phyloP scores from a whole-genome alignment of 1,140 invertebrate species.

The Papilio dardanus region DNA sequence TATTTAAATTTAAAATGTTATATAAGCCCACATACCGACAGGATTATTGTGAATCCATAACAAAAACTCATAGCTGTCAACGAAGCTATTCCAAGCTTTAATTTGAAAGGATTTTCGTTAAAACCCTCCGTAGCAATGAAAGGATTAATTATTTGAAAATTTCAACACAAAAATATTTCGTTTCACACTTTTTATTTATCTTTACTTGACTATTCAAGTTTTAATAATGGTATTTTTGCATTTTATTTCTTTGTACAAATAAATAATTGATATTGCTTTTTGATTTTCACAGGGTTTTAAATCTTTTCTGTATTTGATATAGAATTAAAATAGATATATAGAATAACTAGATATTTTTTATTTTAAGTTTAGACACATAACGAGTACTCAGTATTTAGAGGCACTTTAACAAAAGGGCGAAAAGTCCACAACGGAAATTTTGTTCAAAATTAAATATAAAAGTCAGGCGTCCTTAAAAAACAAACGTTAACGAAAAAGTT shows the following conservation, averaged over 20 bases:
- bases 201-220: background rate
- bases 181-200: background rate
- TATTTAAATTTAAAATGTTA: too few relatives aligned
- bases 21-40: background rate
- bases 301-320: too few relatives aligned
- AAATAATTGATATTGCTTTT: background rate
- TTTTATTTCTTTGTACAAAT: background rate
- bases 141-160: background rate
- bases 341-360: background rate
- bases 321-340: too few relatives aligned
- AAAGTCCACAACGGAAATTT: background rate
- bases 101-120: conserved; percentile 16
- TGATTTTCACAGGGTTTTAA: too few relatives aligned
- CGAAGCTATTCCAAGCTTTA: conserved; percentile 2
- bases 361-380: background rate
- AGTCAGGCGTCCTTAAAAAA: conserved; percentile 19
- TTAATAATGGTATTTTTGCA: too few relatives aligned
- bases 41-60: conserved; percentile 12
- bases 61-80: conserved; percentile 17
- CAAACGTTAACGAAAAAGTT: conserved; percentile 23
- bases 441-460: conserved; percentile 17
- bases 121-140: background rate
- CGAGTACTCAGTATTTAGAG: background rate
- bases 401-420: background rate
- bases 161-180: background rate